These are phyloP conservation scores for Montifringilla adamsi DNA, from an alignment of 2,113 vertebrate species.

Conservation along the genomic window DNA sequence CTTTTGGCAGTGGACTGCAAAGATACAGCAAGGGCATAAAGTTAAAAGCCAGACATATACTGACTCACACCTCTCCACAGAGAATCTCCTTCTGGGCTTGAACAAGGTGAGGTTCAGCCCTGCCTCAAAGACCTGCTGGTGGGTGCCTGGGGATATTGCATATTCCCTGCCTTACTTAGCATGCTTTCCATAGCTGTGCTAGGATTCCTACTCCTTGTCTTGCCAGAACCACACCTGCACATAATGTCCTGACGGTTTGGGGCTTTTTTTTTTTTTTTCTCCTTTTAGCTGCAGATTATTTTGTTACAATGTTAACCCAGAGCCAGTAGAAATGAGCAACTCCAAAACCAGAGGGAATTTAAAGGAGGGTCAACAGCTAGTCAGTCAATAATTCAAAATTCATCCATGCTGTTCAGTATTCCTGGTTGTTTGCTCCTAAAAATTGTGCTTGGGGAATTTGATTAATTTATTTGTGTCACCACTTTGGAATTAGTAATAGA, in stretches of 20 bases:
- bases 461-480: not conserved
- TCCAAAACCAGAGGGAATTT: not conserved
- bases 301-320: not conserved
- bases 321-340: not conserved
- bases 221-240: not conserved
- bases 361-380: not conserved
- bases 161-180: not conserved
- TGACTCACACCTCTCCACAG: not conserved
- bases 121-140: not conserved
- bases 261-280: not conserved
- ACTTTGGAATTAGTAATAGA: not conserved
- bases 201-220: not conserved
- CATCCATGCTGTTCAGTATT: rapidly evolving
- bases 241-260: not conserved
- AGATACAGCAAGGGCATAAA: not conserved
- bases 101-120: not conserved
- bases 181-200: not conserved
- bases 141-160: not conserved
- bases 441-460: rapidly evolving
- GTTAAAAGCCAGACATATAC: not conserved
- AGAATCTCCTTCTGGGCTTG: not conserved
- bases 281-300: not conserved
- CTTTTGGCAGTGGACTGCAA: not conserved
- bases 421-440: not conserved
- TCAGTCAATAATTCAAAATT: not conserved